These are phyloP conservation scores for Podilymbus podiceps DNA, from an alignment of 2,113 vertebrate species.

Conservation along the genomic window DNA sequence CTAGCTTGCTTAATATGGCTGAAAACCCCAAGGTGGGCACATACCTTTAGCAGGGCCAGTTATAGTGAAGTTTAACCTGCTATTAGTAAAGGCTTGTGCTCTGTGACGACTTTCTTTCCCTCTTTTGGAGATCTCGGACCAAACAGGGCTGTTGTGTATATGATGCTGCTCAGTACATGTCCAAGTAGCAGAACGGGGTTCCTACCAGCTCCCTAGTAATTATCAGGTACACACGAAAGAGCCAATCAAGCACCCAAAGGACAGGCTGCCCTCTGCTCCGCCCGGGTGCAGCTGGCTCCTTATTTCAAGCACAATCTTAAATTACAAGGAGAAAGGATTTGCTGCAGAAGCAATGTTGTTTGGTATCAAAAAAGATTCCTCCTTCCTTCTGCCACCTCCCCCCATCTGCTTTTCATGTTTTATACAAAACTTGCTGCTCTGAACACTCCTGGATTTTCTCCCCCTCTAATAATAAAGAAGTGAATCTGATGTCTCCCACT, in stretches of 20 bases:
- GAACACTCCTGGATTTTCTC: slow-evolving; percentile 53
- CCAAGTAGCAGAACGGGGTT: slow-evolving; percentile 26
- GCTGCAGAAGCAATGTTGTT: slow-evolving; percentile 65
- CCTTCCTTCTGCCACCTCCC: slow-evolving; percentile 59
- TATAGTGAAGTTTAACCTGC: background rate
- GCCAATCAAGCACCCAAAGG: slow-evolving; percentile 60
- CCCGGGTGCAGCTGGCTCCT: slow-evolving; percentile 50
- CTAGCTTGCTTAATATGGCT: background rate
- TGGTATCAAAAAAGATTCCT: slow-evolving; percentile 49
- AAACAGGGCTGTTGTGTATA: background rate
- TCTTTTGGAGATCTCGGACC: background rate
- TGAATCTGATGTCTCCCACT: slow-evolving; percentile 67
- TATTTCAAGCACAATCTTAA: slow-evolving; percentile 65
- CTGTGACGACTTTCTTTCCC: background rate
- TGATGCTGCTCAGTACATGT: background rate
- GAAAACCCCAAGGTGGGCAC: background rate
- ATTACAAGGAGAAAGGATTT: slow-evolving; percentile 65
- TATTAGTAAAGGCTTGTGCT: background rate
- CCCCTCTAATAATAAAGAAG: slow-evolving; percentile 67
- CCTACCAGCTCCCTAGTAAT: slow-evolving; percentile 27
- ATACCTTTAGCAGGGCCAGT: background rate
- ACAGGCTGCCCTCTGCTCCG: slow-evolving; percentile 57
- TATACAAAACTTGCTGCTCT: slow-evolving; percentile 54
- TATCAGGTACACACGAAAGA: slow-evolving; percentile 50
- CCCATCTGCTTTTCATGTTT: slow-evolving; percentile 61